Conservation (phyloP, 2,888 invertebrate genomes). For the Petrolisthes manimaculis region DNA sequence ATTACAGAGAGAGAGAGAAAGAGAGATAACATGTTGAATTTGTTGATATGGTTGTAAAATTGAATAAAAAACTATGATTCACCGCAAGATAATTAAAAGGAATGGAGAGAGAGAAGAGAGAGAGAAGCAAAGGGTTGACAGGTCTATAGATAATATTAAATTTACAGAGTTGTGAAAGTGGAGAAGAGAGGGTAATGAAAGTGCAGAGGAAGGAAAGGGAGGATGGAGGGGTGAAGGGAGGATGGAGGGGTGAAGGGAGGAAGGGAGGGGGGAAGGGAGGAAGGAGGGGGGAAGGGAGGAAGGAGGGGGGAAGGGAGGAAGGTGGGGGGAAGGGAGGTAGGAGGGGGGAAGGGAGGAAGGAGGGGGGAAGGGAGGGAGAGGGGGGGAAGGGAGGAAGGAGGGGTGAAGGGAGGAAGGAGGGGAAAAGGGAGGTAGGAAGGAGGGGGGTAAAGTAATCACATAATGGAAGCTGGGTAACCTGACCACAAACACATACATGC, state of each 20-base stretch:
- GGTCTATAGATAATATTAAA: not conserved
- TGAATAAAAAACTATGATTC: not conserved
- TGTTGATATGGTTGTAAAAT: no score
- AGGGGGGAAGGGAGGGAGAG: not conserved
- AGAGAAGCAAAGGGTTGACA: not conserved
- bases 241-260: not conserved
- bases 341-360: not conserved
- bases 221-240: not conserved
- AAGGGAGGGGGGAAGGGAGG: not conserved
- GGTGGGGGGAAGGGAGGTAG: not conserved
- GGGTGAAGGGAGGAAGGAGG: no score
- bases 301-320: not conserved
- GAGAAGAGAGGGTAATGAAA: not conserved
- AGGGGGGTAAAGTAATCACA: not conserved
- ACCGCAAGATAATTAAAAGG: not conserved
- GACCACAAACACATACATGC: not conserved
- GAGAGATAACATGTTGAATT: not conserved
- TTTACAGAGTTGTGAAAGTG: not conserved
- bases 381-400: no score
- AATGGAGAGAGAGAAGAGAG: not conserved
- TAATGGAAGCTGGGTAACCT: not conserved
- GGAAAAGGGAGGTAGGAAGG: no score
- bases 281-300: no score
- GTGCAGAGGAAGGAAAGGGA: not conserved
- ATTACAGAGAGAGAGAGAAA: not conserved